phyloP scores from a whole-genome alignment of 2,113 vertebrate species.

The Ardeotis arabs region DNA sequence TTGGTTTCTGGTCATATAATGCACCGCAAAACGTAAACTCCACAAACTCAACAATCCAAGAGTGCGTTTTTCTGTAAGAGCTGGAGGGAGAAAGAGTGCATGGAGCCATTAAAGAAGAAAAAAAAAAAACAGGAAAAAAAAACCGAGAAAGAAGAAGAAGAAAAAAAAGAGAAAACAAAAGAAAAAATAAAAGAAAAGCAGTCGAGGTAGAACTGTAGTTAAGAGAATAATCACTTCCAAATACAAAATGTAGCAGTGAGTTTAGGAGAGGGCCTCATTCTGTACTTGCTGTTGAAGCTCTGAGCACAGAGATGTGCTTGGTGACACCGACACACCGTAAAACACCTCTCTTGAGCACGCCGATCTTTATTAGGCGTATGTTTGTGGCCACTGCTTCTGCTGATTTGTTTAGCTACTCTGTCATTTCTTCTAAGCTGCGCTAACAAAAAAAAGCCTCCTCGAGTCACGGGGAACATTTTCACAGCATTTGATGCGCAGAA shows the following conservation, averaged over 20 bases:
- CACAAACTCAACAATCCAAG: conserved; percentile 77
- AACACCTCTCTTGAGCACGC: background rate
- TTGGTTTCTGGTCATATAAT: background rate
- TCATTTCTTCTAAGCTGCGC: background rate
- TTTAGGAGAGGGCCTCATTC: conserved; percentile 70
- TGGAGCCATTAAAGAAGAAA: conserved; percentile 74
- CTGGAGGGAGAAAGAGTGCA: conserved; percentile 77
- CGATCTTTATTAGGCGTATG: background rate
- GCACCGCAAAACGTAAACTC: background rate
- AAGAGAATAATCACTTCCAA: conserved; percentile 79
- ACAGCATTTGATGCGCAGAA: background rate
- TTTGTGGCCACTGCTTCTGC: background rate
- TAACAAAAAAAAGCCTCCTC: background rate
- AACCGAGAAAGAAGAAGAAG: conserved; percentile 25
- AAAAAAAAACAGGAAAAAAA: background rate
- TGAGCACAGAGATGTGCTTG: background rate
- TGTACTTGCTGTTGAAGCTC: conserved; percentile 44
- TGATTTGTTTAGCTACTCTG: background rate
- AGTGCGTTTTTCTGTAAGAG: conserved; percentile 76
- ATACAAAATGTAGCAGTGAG: conserved; percentile 67
- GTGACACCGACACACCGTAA: background rate
- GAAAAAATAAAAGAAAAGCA: background rate
- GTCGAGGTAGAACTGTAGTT: conserved; percentile 79
- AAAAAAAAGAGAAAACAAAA: background rate
- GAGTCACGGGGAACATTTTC: background rate